Evolutionary conservation across 2,113 vertebrate species (phyloP), one percentile per base, ranked within the genome.

Genomic region (Pseudolaguvia tuberculata): DNA sequence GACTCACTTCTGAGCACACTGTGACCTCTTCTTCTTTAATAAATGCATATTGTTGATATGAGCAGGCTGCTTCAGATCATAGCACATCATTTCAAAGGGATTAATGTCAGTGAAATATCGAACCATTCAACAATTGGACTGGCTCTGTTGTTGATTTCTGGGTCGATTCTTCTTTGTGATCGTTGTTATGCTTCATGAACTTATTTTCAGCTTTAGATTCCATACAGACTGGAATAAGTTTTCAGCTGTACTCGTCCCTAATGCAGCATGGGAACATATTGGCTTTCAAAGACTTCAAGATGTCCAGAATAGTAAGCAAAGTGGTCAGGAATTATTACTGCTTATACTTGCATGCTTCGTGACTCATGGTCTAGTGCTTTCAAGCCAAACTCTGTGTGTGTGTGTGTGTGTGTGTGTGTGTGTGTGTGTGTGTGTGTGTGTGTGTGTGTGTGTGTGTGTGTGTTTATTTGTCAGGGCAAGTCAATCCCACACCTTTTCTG

Each of bases 21-120:
- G 53, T 57, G 39, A 18, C 17, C 42, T 5, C n/a, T 48, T 47
- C 42, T 12, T 72, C 23, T 45, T 5, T 2, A 27, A 17, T 18
- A 59, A 72, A 47, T 1, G 4, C 25, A 23, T 47, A 58, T 51
- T 45, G 55, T 47, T 48, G 11, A 3, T 56, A 47, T 59, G 70
- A 72, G 48, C 17, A n/a, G 39, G 55, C 55, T 57, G 23, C 21
- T 72, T 29, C 12, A 59, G 23, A 58, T 72, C 70, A 57, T 56
- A 56, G 31, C 53, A 48, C 21, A 72, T n/a, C 13, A 59, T 72
- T 59, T 59, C 70, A 72, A 72, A 71, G 68, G 39, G 52, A 27
- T 25, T 57, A 23, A 47, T 17, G 69, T 57, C 53, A 45, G 69
- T 39, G 23, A 55, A 57, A 39, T 58, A 39, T 45, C 9, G 21